Base-by-base conservation (phyloP, 2,888 invertebrate species). In the Blera fallax region DNA sequence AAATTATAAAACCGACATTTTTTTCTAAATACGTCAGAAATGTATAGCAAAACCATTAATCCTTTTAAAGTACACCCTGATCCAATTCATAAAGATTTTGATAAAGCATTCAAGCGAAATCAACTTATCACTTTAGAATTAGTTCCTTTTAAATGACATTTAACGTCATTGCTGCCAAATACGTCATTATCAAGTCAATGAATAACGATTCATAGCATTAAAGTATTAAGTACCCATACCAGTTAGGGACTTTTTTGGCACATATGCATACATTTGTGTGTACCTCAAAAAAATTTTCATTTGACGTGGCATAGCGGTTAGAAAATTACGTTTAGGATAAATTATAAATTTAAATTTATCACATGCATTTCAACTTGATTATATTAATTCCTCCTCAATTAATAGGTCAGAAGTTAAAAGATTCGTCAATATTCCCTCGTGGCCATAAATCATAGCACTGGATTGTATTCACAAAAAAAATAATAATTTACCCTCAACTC, bases 101-200 rank as follows among this genome's bases (percentile, higher is more conserved):
- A 52, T 52, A 52, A 52, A 52, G n/a, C 27, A 29, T 27, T 52
- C 14, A 52, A 27, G n/a, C 27, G 52, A 52, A 52, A 52, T 50
- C 27, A 27, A 52, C 6, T 52, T n/a, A 52, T 52, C 6, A 52
- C 10, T 27, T 52, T 27, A 2, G 7, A 27, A 29, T 52, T 1
- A 52, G 11, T 10, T 48, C 10, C 2, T n/a, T 24, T 18, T 18
- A 34, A 37, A 37, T 18, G 21, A 10, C n/a, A n/a, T 21, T 37
- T 34, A 37, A 37, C 58, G 58, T 58, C 58, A 58, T 37, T 58
- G 11, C 37, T 37, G n/a, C 11, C 37, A 37, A 58, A 21, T 58
- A 58, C 27, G 58, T 58, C 58, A 58, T 10, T 0, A 37, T 24
- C 37, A 21, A 34, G 18, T 32, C 21, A n/a, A 32, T 32, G 29